Evolutionary conservation across 2,888 invertebrate species (phyloP).

Genomic region (Peribatodes rhomboidaria): DNA sequence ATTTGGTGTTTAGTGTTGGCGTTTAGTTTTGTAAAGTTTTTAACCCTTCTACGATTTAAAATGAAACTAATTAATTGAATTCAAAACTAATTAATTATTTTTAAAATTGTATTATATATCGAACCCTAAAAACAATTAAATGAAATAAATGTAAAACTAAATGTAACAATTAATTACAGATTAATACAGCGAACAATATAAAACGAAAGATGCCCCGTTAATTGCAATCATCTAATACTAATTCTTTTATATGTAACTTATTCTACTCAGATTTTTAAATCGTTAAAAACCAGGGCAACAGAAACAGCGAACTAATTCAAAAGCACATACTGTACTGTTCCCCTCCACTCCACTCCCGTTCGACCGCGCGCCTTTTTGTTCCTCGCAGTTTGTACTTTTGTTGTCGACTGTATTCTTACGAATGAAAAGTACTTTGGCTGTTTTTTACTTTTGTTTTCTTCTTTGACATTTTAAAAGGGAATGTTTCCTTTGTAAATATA

Average conservation of each 20-base stretch:
- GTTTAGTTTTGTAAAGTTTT: no score
- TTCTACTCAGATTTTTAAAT: no score
- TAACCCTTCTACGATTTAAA: no score
- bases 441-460: constrained; percentile 22
- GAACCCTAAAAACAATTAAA: no score
- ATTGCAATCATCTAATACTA: no score
- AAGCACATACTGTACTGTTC: constrained; percentile 20
- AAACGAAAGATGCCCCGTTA: no score
- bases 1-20: no score
- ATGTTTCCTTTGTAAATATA: constrained; percentile 39
- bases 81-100: not conserved
- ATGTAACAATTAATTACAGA: no score
- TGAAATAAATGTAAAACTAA: no score
- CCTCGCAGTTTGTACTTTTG: constrained; percentile 44
- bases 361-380: constrained; percentile 41
- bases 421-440: constrained; percentile 35
- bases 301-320: not conserved
- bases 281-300: not conserved
- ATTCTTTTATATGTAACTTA: no score
- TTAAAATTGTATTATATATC: no score
- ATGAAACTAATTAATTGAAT: not conserved
- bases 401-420: constrained; percentile 45
- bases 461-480: constrained; percentile 33
- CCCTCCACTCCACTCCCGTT: constrained; percentile 39
- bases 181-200: no score